These are phyloP conservation scores for Drosophila tanythrix DNA, from an alignment of 2,888 invertebrate genomes.

Conservation along the genomic window DNA sequence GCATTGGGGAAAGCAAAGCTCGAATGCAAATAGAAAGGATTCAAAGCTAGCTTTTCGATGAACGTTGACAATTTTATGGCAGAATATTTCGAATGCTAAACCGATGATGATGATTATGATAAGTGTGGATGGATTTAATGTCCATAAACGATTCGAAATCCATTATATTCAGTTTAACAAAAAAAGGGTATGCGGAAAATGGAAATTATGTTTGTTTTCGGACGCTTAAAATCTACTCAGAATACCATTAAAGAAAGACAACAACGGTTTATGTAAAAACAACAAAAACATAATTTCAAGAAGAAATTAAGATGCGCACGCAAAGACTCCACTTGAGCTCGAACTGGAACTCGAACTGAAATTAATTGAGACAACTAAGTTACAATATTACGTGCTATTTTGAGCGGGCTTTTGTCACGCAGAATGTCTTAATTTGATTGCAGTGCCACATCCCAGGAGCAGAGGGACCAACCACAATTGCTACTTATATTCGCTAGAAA, in stretches of 20 bases:
- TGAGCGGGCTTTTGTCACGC: slow-evolving; percentile 36
- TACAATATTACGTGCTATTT: slow-evolving; percentile 32
- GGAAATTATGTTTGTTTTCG: slow-evolving; percentile 8
- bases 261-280: slow-evolving; percentile 30
- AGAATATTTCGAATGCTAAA: slow-evolving; percentile 21
- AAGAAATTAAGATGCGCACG: slow-evolving; percentile 20
- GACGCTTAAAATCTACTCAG: slow-evolving; percentile 50
- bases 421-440: slow-evolving; percentile 59
- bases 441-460: not conserved
- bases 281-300: not conserved
- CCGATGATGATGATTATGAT: slow-evolving; percentile 38
- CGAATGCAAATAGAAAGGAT: slow-evolving; percentile 29
- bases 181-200: not conserved
- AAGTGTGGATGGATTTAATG: slow-evolving; percentile 5
- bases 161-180: slow-evolving; percentile 8
- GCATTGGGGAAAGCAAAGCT: slow-evolving; percentile 16
- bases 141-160: slow-evolving; percentile 4
- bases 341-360: slow-evolving; percentile 17
- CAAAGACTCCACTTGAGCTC: slow-evolving; percentile 2
- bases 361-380: slow-evolving; percentile 39
- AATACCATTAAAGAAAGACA: slow-evolving; percentile 54
- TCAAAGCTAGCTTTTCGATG: slow-evolving; percentile 35
- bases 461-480: slow-evolving; percentile 18
- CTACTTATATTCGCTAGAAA: slow-evolving; percentile 23
- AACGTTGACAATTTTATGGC: slow-evolving; percentile 46